Percentiles rank a stretch among this genome's conserved stretches.
Conservation (phyloP, 2,797 vertebrate species). For the Hipposideros larvatus region DNA sequence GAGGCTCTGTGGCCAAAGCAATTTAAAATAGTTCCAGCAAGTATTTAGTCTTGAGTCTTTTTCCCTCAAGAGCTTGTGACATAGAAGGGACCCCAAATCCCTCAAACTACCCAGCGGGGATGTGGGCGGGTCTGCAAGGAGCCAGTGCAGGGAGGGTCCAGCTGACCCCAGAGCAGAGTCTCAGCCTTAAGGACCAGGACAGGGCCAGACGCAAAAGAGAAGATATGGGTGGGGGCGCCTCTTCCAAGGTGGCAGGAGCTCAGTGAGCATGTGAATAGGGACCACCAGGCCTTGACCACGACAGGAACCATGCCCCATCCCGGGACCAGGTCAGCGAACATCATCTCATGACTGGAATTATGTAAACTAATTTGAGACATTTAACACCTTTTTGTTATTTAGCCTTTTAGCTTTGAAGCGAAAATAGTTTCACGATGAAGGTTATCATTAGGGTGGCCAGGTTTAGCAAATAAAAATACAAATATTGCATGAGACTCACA, state of each 20-base stretch:
- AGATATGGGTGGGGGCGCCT: fast-evolving
- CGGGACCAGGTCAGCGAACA: too few relatives aligned
- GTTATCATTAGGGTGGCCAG: neutral
- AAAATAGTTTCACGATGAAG: neutral
- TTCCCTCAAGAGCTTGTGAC: neutral
- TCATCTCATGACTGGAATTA: too few relatives aligned
- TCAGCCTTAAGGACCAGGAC: fast-evolving
- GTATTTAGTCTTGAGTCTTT: neutral
- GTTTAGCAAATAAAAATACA: neutral
- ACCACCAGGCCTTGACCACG: fast-evolving
- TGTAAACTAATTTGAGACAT: neutral
- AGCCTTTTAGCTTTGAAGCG: neutral
- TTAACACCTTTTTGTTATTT: neutral
- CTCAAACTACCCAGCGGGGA: neutral
- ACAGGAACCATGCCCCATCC: neutral
- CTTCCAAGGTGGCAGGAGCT: neutral
- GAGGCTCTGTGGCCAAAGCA: neutral
- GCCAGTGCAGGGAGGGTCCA: neutral
- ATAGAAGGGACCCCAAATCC: neutral
- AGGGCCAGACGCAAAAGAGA: neutral
- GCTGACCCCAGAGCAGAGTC: neutral
- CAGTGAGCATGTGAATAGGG: neutral
- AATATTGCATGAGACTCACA: neutral
- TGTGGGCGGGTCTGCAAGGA: neutral
- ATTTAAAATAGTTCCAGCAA: neutral